These are phyloP conservation scores for Goniozus legneri DNA, from an alignment of 1,140 invertebrate species.

Conservation along the genomic window DNA sequence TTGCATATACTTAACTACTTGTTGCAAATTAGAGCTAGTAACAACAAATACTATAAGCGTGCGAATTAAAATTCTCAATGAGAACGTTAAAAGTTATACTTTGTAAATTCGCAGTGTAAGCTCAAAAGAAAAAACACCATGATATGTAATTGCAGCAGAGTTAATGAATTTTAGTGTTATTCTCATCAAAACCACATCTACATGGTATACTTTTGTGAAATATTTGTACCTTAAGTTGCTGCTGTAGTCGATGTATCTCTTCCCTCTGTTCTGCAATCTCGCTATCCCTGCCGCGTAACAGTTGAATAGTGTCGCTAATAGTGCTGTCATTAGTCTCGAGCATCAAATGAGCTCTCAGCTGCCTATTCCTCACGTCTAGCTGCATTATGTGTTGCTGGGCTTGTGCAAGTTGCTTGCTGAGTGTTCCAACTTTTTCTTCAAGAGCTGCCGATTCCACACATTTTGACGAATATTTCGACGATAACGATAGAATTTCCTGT, in stretches of 20 bases:
- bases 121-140: constrained; percentile 28
- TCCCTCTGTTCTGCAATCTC: constrained; percentile 49
- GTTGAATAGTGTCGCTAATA: constrained; percentile 41
- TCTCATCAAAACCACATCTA: constrained; percentile 39
- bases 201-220: constrained; percentile 12
- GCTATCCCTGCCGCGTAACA: constrained; percentile 43
- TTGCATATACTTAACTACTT: too few species aligned
- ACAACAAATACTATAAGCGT: too few species aligned
- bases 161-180: constrained; percentile 41
- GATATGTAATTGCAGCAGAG: constrained; percentile 36
- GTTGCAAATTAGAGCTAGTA: too few species aligned
- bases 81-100: too few species aligned
- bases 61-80: too few species aligned
- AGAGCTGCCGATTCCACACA: constrained; percentile 84
- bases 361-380: constrained; percentile 73
- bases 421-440: constrained; percentile 75
- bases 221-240: constrained; percentile 45
- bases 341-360: constrained; percentile 70
- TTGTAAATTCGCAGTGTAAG: constrained; percentile 19
- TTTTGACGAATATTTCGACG: constrained; percentile 87
- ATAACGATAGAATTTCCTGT: constrained; percentile 80
- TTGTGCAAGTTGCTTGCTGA: constrained; percentile 74
- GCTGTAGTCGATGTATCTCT: constrained; percentile 49
- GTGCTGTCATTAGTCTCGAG: constrained; percentile 55
- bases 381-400: constrained; percentile 78